These are phyloP conservation scores for Tonatia bakeri DNA, from an alignment of 2,113 vertebrate species.

Conservation along the genomic window DNA sequence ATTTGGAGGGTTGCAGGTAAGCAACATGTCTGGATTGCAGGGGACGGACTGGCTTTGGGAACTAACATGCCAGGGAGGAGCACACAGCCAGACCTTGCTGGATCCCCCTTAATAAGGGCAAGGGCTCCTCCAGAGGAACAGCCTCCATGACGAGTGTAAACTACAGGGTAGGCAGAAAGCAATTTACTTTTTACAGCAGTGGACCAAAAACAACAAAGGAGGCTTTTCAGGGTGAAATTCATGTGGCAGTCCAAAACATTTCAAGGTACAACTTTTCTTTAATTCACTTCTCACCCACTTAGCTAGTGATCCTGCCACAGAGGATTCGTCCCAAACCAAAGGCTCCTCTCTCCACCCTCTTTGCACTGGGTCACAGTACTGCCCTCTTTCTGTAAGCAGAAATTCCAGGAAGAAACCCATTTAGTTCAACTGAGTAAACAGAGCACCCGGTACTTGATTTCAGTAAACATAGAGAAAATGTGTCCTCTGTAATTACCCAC, in stretches of 20 bases:
- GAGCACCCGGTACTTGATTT: not conserved
- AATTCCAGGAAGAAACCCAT: not conserved
- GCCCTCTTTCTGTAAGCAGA: not conserved
- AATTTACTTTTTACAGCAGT: not conserved
- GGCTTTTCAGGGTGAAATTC: not conserved
- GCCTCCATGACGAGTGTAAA: not conserved
- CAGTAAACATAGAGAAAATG: not conserved
- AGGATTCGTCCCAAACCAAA: not conserved
- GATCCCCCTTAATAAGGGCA: accelerated
- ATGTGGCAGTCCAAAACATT: not conserved
- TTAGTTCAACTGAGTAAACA: not conserved
- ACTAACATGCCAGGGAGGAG: accelerated
- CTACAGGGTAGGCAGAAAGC: not conserved
- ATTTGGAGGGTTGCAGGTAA: not conserved
- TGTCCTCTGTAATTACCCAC: not conserved
- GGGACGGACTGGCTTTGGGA: not conserved
- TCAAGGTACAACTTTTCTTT: not conserved
- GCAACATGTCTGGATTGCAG: not conserved
- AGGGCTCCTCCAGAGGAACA: not conserved
- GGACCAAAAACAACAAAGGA: not conserved
- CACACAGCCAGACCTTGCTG: accelerated
- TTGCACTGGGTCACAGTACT: accelerated
- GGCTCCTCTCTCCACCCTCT: not conserved
- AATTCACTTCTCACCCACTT: not conserved
- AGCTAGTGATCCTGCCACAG: not conserved